phyloP scores from a whole-genome alignment of 2,113 vertebrate genomes.

The Pungitius pungitius region DNA sequence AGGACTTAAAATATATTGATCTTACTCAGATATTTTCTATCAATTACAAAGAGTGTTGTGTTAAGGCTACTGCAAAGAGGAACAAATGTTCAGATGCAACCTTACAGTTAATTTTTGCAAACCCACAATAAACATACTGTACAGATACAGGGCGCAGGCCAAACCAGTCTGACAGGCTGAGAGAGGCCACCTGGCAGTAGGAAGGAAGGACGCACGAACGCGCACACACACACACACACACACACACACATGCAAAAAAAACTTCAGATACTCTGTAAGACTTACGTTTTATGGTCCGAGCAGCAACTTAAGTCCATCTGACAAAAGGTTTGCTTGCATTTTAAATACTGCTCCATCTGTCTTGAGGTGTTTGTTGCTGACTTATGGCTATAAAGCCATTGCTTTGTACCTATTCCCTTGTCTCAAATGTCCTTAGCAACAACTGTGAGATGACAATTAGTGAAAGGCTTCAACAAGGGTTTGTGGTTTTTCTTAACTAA shows the following conservation, averaged over 20 bases:
- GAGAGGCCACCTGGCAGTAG: neutral
- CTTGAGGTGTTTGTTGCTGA: neutral
- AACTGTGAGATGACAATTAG: neutral
- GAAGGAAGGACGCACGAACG: neutral
- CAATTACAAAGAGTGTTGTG: too few relatives aligned
- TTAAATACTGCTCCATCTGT: neutral
- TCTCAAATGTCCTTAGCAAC: constrained; percentile 12
- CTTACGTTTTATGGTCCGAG: constrained; percentile 25
- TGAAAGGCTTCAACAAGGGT: neutral
- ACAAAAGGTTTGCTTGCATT: neutral
- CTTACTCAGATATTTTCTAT: neutral
- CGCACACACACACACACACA: constrained; percentile 9
- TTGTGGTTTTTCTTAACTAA: neutral
- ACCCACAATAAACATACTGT: neutral
- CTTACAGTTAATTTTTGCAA: constrained; percentile 16
- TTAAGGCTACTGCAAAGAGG: neutral
- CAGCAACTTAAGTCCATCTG: constrained; percentile 38
- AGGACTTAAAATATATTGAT: neutral
- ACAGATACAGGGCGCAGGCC: constrained; percentile 5
- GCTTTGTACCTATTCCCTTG: constrained; percentile 7
- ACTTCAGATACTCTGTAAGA: neutral
- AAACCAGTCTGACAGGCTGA: constrained; percentile 50
- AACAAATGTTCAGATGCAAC: neutral
- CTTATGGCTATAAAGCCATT: neutral
- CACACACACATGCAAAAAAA: neutral